A percentile compares a stretch with the other conserved stretches of the same genome.
Conservation (phyloP, 1,140 invertebrate genomes). For the Hypsibius dujardini region DNA sequence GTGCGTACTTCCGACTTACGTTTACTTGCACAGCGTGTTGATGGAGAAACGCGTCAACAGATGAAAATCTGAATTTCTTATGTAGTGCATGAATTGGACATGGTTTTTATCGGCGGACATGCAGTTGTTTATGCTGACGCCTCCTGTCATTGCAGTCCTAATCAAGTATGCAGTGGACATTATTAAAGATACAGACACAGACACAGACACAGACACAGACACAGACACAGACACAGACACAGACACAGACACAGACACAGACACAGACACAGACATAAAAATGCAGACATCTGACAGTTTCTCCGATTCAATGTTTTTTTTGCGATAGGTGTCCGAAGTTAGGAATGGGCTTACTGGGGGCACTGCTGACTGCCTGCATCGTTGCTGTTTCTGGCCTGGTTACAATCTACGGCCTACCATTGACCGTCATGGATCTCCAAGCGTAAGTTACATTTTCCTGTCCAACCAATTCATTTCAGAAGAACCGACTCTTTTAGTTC, state of each 20-base stretch:
- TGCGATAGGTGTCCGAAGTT: not conserved
- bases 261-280: too few relatives aligned
- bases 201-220: too few relatives aligned
- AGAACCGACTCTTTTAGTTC: not conserved
- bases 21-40: not conserved
- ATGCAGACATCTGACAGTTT: not conserved
- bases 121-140: constrained; percentile 24
- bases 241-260: too few relatives aligned
- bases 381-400: not conserved
- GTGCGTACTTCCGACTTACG: not conserved
- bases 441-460: not conserved
- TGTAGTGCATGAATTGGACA: constrained; percentile 24
- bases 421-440: not conserved
- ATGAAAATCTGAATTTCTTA: not conserved
- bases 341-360: not conserved
- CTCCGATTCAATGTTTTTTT: not conserved
- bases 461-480: not conserved
- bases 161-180: constrained; percentile 16
- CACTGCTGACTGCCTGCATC: not conserved
- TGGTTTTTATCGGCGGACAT: constrained; percentile 25
- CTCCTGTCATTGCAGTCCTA: constrained; percentile 20
- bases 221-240: too few relatives aligned
- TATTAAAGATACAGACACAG: not conserved
- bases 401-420: constrained; percentile 1
- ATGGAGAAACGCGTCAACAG: not conserved